Conservation (phyloP, 2,888 invertebrate species). For the Ophioninae sp. region DNA sequence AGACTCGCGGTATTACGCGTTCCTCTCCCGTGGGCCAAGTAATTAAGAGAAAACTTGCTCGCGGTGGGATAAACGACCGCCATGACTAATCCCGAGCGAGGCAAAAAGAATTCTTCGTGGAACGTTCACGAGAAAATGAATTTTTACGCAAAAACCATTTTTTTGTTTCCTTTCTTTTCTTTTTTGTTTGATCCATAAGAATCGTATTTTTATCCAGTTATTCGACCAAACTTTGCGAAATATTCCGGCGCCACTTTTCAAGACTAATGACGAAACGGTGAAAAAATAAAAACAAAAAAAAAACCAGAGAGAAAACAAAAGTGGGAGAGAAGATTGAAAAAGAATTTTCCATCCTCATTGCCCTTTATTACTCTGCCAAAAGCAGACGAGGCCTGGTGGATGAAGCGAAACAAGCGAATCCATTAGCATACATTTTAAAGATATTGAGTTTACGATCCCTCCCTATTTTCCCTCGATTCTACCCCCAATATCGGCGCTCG, state of each 20-base stretch:
- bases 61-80: background rate
- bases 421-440: conserved; percentile 47
- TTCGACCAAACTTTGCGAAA: background rate
- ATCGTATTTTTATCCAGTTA: background rate
- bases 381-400: conserved; percentile 6
- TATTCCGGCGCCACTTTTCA: background rate
- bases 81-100: background rate
- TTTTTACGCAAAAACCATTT: background rate
- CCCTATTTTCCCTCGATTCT: background rate
- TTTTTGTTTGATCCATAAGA: background rate
- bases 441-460: conserved; percentile 18
- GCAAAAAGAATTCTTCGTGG: background rate
- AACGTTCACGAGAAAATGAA: background rate
- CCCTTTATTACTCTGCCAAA: conserved; percentile 15
- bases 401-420: conserved; percentile 45
- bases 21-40: background rate
- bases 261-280: conserved; percentile 5
- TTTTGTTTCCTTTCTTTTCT: background rate
- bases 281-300: background rate
- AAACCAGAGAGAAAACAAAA: background rate
- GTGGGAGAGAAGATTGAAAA: background rate
- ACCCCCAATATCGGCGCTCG: too few species aligned
- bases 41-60: conserved; percentile 3
- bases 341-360: conserved; percentile 12
- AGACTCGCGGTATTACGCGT: background rate